Evolutionary conservation across 2,797 vertebrate species (phyloP), one percentile per base, ranked within the genome.

Genomic region (Geotria australis): DNA sequence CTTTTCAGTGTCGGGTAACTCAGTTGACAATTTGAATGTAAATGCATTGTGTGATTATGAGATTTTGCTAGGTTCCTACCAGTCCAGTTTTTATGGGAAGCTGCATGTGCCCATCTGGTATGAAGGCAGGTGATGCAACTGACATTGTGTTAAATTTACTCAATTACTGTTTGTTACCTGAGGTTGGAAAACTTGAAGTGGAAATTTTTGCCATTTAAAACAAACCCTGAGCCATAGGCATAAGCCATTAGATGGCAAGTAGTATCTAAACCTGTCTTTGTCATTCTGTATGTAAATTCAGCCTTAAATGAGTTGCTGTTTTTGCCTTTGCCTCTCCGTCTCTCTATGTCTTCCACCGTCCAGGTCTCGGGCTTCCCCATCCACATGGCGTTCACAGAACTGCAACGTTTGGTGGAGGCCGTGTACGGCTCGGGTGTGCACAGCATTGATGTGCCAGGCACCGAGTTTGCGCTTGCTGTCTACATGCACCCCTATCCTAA

Each of bases 311-410:
- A 38, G 24, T 38, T 38, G 24, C 24, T 38, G 24, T 38, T 24
- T 38, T 24, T 38, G 24, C 2, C 24, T 24, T 24, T 38, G 24
- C 24, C 24, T 24, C 24, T 38, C 24, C 5, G 24, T 5, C 24
- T 38, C 24, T 38, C 24, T 65, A 9, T 65, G 58, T 49, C 56
- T 46, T 57, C 7, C 2, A 60, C 13, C 10, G 61, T 59, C 56
- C 60, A 98, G 91, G 80, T 96, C 63, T 80, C 81, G 8, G 91
- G 91, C 58, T 98, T 98, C 68, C 86, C 86, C 3, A 74, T 98
- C 60, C 78, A 96, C 47, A 73, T 85, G 68, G 71, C 85, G 0
- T 95, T 85, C 67, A 86, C 85, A 3, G 88, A 94, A 70, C 66
- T 88, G 55, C 70, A 65, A 58, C 77, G 83, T 51, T 71, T 98